phyloP scores from a whole-genome alignment of 1,140 invertebrate species.

The Apis florea region DNA sequence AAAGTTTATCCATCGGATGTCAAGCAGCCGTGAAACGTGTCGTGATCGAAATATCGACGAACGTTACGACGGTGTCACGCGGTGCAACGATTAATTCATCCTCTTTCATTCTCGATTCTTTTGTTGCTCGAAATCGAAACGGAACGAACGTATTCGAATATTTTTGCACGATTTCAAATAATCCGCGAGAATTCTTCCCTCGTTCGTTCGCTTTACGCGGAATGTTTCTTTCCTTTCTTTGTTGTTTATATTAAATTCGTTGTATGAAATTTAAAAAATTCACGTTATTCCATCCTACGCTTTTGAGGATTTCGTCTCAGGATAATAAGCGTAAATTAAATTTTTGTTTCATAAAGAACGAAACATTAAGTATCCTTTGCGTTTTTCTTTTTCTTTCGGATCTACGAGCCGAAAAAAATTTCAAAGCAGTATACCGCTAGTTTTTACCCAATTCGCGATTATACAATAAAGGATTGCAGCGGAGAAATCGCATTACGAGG shows the following conservation, averaged over 20 bases:
- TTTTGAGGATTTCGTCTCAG: too few relatives aligned
- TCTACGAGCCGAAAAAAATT: background rate
- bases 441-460: background rate
- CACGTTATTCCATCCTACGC: too few relatives aligned
- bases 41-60: constrained; percentile 20
- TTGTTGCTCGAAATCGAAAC: background rate
- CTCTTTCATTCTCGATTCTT: background rate
- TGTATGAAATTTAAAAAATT: too few relatives aligned
- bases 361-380: background rate
- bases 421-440: background rate
- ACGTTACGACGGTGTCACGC: background rate
- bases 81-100: constrained; percentile 13
- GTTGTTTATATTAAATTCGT: too few relatives aligned
- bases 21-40: background rate
- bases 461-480: background rate
- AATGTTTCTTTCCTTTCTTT: background rate
- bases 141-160: background rate
- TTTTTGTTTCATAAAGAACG: background rate
- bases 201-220: too few relatives aligned
- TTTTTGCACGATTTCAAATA: background rate
- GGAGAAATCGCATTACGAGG: background rate
- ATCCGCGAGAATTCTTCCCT: too few relatives aligned
- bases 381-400: background rate
- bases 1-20: constrained; percentile 3
- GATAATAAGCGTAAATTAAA: background rate